Conservation (phyloP, 2,888 invertebrate species). For the Diplolepis rosae region DNA sequence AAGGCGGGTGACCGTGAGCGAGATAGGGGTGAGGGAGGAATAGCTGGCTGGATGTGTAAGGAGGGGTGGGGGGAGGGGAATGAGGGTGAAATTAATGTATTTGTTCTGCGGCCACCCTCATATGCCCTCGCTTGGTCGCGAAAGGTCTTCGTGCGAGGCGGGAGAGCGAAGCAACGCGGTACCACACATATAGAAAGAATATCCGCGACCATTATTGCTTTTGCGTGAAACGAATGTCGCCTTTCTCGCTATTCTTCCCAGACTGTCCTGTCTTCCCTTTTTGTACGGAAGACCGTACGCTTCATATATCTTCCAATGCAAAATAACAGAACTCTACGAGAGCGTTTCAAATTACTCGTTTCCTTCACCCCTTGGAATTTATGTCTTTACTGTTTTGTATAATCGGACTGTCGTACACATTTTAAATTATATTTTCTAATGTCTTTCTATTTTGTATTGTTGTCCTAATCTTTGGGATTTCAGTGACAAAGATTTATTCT, state of each 20-base stretch:
- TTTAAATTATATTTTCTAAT: slow-evolving; percentile 24
- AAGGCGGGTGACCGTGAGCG: slow-evolving; percentile 45
- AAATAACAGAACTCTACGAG: slow-evolving; percentile 29
- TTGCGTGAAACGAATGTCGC: slow-evolving; percentile 57
- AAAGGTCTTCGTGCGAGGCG: slow-evolving; percentile 56
- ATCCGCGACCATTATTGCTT: slow-evolving; percentile 61
- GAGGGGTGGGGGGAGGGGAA: slow-evolving; percentile 45
- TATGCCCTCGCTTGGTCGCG: slow-evolving; percentile 58
- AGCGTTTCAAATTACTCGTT: slow-evolving; percentile 32
- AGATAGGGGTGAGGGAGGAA: too few species aligned
- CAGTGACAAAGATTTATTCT: not conserved
- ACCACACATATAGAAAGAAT: slow-evolving; percentile 48
- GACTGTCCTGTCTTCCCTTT: slow-evolving; percentile 45
- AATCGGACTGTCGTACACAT: slow-evolving; percentile 20
- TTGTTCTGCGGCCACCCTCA: slow-evolving; percentile 71
- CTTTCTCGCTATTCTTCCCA: slow-evolving; percentile 33
- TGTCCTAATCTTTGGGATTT: slow-evolving; percentile 5
- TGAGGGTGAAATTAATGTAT: slow-evolving; percentile 71
- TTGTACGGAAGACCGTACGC: slow-evolving; percentile 29
- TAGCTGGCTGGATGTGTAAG: too few species aligned
- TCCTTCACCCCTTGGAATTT: slow-evolving; percentile 27
- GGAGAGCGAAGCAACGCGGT: slow-evolving; percentile 57
- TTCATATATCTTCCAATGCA: slow-evolving; percentile 31
- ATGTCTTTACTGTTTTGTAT: slow-evolving; percentile 29
- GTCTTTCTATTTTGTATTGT: not conserved